Percentiles rank a stretch among this genome's conserved stretches.
These are phyloP conservation scores for Gobiocypris rarus DNA, from an alignment of 2,113 vertebrate species.

Conservation along the genomic window DNA sequence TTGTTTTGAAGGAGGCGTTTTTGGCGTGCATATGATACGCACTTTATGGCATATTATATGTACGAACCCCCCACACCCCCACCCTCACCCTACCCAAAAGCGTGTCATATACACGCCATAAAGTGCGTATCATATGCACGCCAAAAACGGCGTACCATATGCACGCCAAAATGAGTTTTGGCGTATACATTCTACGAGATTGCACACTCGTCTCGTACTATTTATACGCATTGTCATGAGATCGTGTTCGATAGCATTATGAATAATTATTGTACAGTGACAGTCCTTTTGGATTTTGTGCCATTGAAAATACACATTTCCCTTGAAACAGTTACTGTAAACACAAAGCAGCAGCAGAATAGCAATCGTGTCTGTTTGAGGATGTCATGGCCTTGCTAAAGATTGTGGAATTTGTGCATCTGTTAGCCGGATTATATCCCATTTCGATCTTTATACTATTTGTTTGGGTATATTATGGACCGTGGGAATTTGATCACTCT, in stretches of 20 bases:
- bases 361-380: neutral
- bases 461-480: neutral
- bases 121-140: no score
- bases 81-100: no score
- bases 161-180: no score
- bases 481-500: neutral
- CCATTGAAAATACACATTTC: conserved; percentile 3
- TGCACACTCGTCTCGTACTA: no score
- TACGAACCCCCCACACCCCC: no score
- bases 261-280: neutral
- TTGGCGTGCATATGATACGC: no score
- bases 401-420: neutral
- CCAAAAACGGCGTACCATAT: no score
- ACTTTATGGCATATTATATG: no score
- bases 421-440: neutral
- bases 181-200: no score
- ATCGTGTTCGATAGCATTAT: no score
- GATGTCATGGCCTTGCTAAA: conserved; percentile 6
- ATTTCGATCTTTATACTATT: neutral
- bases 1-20: neutral
- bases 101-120: no score
- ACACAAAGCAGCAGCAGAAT: neutral
- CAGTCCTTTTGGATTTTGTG: neutral
- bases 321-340: conserved; percentile 9
- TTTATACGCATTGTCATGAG: no score